phyloP scores from a whole-genome alignment of 2,113 vertebrate species.

The Salminus brasiliensis region DNA sequence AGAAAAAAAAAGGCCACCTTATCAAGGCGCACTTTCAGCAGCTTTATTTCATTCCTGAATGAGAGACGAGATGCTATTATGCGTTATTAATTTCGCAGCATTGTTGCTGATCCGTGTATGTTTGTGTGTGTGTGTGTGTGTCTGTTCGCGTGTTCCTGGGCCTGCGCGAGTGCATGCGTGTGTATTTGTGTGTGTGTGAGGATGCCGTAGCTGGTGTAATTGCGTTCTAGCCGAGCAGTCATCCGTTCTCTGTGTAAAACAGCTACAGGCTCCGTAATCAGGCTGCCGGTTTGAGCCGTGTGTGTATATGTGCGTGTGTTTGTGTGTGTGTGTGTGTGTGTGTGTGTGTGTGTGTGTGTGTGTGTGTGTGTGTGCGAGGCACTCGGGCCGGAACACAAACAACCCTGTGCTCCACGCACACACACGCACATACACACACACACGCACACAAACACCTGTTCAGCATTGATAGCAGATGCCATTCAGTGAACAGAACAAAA shows the following conservation, averaged over 20 bases:
- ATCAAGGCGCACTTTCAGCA: constrained; percentile 85
- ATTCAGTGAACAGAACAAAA: constrained; percentile 93
- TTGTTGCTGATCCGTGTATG: constrained; percentile 83
- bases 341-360: constrained; percentile 81
- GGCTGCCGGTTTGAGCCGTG: constrained; percentile 92
- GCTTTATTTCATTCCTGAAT: constrained; percentile 99
- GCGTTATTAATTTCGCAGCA: constrained; percentile 93
- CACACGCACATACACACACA: constrained; percentile 93
- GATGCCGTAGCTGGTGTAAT: constrained; percentile 86
- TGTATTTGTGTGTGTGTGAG: constrained; percentile 10
- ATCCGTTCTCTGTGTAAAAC: constrained; percentile 99
- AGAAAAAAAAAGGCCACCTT: constrained; percentile 77
- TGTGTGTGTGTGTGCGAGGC: constrained; percentile 64
- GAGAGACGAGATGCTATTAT: constrained; percentile 98
- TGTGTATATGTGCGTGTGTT: constrained; percentile 81
- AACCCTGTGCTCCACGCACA: constrained; percentile 91
- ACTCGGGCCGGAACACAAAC: constrained; percentile 93
- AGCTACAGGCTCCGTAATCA: constrained; percentile 99
- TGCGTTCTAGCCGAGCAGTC: constrained; percentile 99
- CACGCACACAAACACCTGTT: constrained; percentile 92
- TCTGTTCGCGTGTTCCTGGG: background rate
- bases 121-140: constrained; percentile 16
- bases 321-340: constrained; percentile 68
- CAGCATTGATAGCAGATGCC: constrained; percentile 99
- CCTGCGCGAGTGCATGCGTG: background rate